Evolutionary conservation across 2,888 invertebrate species (phyloP).

Genomic region (Mesochorus sp.): DNA sequence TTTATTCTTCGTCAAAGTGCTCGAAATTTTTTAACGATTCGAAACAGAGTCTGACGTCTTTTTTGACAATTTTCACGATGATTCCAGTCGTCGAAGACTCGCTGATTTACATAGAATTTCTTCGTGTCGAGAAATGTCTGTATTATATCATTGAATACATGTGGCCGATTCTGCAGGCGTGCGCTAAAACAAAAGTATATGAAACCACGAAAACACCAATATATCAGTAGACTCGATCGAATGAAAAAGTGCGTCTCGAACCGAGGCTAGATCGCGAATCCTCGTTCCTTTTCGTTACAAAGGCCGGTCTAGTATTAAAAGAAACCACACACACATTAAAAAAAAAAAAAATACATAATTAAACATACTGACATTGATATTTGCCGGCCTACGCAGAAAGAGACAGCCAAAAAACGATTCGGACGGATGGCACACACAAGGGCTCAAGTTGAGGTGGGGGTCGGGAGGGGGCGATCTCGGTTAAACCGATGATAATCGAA

Average conservation of each 20-base stretch:
- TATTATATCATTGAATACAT: too few relatives aligned
- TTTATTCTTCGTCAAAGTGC: not conserved
- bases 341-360: conserved; percentile 43
- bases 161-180: too few relatives aligned
- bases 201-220: not conserved
- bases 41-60: too few relatives aligned
- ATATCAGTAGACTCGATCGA: not conserved
- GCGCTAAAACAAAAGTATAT: not conserved
- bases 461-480: too few relatives aligned
- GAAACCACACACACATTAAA: conserved; percentile 14
- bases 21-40: not conserved
- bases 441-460: too few relatives aligned
- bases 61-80: too few relatives aligned
- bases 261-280: conserved; percentile 50
- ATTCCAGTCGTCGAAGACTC: too few relatives aligned
- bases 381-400: conserved; percentile 65
- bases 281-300: conserved; percentile 63
- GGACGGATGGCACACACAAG: conserved; percentile 24
- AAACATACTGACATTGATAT: conserved; percentile 65
- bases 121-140: too few relatives aligned
- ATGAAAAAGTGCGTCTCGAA: conserved; percentile 36
- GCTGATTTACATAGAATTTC: too few relatives aligned
- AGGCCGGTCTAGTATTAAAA: conserved; percentile 63
- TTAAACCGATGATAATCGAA: too few relatives aligned
- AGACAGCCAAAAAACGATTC: conserved; percentile 31